Evolutionary conservation across 2,797 vertebrate species (phyloP).

Genomic region (Scolopax rusticola): DNA sequence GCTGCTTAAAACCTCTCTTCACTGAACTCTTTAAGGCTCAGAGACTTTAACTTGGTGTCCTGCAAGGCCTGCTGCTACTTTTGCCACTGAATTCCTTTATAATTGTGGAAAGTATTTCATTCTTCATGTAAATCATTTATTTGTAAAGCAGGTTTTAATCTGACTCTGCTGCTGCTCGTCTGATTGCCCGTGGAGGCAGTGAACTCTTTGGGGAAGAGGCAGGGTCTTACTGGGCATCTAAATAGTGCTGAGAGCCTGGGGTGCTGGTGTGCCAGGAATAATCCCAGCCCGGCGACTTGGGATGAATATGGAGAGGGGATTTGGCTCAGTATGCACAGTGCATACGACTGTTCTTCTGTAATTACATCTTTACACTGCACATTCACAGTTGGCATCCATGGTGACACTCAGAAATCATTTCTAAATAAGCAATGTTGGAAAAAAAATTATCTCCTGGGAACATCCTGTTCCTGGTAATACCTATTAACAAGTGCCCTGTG

Average conservation of each 20-base stretch:
- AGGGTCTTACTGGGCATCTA: neutral
- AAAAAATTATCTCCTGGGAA: conserved; percentile 23
- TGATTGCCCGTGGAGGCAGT: neutral
- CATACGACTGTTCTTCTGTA: neutral
- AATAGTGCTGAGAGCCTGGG: neutral
- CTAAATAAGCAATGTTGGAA: neutral
- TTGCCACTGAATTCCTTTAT: neutral
- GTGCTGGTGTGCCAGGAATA: neutral
- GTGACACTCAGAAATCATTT: conserved; percentile 33
- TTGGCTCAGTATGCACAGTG: neutral
- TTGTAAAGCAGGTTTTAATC: neutral
- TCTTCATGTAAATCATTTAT: neutral
- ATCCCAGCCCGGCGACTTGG: neutral
- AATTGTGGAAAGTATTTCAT: neutral
- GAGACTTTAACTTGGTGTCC: neutral
- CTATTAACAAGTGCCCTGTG: neutral
- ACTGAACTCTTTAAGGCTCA: neutral
- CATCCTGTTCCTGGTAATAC: neutral
- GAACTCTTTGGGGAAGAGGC: neutral
- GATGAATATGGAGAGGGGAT: neutral
- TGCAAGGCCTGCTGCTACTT: neutral
- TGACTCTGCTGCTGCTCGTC: neutral
- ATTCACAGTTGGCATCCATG: conserved; percentile 23
- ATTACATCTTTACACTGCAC: neutral
- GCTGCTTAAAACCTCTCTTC: neutral